These are phyloP conservation scores for Diplolepis rosae DNA, from an alignment of 2,888 invertebrate species.

Conservation along the genomic window DNA sequence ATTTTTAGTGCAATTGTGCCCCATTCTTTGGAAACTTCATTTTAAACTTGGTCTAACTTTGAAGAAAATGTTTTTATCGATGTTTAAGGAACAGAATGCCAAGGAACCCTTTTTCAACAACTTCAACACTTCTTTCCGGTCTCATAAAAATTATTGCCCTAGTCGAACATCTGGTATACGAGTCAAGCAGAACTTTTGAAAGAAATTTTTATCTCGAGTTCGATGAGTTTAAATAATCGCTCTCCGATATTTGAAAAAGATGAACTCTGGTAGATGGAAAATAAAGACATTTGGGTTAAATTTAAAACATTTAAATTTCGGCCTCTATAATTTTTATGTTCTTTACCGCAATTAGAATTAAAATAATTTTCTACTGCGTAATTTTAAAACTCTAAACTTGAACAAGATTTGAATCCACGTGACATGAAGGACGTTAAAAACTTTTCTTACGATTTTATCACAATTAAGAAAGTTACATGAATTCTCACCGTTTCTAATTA, in stretches of 20 bases:
- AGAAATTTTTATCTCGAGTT: neutral
- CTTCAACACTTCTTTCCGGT: neutral
- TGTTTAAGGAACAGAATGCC: neutral
- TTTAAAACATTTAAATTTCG: no score
- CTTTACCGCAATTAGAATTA: no score
- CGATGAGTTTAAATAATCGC: neutral
- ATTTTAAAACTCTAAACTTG: neutral
- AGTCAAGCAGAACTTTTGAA: neutral
- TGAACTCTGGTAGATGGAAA: no score
- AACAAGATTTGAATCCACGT: neutral
- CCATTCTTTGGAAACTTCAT: neutral
- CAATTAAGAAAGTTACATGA: constrained; percentile 6
- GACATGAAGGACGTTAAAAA: neutral
- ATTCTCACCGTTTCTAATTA: neutral
- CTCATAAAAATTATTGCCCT: neutral
- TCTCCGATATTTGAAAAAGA: no score
- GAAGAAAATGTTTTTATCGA: neutral
- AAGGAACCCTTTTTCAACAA: neutral
- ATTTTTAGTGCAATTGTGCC: neutral
- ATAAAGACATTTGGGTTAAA: no score
- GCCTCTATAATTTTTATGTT: no score
- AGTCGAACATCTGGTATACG: neutral
- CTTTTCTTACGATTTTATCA: constrained; percentile 10
- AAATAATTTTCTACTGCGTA: neutral
- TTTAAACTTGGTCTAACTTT: neutral